phyloP scores from a whole-genome alignment of 2,797 vertebrate species.

The Alectoris magna region DNA sequence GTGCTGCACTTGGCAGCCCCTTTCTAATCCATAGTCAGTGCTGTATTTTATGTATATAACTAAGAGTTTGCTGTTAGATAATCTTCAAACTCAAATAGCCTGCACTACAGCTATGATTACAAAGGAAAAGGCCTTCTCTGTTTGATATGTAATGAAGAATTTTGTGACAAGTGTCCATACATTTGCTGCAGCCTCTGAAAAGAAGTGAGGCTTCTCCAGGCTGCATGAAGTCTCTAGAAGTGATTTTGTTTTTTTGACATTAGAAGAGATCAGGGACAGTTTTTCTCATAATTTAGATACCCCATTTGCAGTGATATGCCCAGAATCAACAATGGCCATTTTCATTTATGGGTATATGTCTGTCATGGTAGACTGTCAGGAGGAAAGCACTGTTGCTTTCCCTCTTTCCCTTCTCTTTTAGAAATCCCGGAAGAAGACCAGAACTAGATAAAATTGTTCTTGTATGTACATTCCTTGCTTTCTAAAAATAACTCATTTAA shows the following conservation, averaged over 20 bases:
- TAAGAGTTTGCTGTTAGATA: conserved; percentile 34
- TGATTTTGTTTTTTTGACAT: not conserved
- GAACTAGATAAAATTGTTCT: not conserved
- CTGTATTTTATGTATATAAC: conserved; percentile 77
- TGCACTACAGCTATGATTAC: conserved; percentile 16
- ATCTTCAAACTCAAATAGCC: conserved; percentile 42
- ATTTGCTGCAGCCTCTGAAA: not conserved
- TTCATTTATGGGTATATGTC: not conserved
- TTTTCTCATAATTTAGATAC: not conserved
- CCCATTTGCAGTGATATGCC: not conserved
- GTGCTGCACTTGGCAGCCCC: conserved; percentile 69
- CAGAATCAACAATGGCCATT: not conserved
- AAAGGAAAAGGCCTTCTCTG: not conserved
- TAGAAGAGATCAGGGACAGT: not conserved
- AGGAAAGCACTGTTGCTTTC: not conserved
- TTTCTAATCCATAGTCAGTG: conserved; percentile 72
- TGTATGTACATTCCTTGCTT: not conserved
- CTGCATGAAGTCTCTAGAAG: not conserved
- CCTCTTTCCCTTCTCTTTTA: not conserved
- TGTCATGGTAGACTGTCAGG: not conserved
- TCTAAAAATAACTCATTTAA: not conserved
- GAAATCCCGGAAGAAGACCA: not conserved
- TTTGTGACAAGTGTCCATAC: not conserved
- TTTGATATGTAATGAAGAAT: not conserved
- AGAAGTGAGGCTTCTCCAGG: not conserved